phyloP scores from a whole-genome alignment of 2,888 invertebrate genomes.

The Leptura quadrifasciata region DNA sequence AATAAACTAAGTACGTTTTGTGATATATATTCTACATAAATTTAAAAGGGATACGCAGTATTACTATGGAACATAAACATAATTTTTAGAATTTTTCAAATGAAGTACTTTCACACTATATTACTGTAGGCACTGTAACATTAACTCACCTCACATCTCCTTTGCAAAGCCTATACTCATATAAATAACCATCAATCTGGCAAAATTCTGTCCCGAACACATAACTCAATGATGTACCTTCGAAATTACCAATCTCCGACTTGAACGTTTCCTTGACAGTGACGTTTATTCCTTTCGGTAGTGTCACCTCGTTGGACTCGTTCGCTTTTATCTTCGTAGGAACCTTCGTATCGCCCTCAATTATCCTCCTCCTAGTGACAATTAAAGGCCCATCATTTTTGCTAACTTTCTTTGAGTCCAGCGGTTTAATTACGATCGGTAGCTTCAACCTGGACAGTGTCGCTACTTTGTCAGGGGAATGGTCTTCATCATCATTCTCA shows the following conservation, averaged over 20 bases:
- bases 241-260: slow-evolving; percentile 60
- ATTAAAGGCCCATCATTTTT: background rate
- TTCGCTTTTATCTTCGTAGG: slow-evolving; percentile 16
- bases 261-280: slow-evolving; percentile 52
- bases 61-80: too few species aligned
- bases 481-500: slow-evolving; percentile 58
- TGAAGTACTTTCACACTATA: background rate
- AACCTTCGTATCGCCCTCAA: slow-evolving; percentile 25
- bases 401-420: slow-evolving; percentile 7
- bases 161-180: slow-evolving; percentile 66
- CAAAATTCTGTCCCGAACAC: slow-evolving; percentile 63
- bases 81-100: too few species aligned
- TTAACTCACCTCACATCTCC: slow-evolving; percentile 60
- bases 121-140: too few species aligned
- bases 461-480: slow-evolving; percentile 8
- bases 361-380: slow-evolving; percentile 4
- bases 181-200: slow-evolving; percentile 66
- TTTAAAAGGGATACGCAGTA: too few species aligned
- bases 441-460: slow-evolving; percentile 42
- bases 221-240: slow-evolving; percentile 57
- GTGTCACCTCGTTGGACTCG: slow-evolving; percentile 30
- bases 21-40: too few species aligned
- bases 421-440: slow-evolving; percentile 48
- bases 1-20: too few species aligned
- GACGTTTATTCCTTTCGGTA: slow-evolving; percentile 54